Base-by-base conservation (phyloP, 2,888 invertebrate genomes). In the Watsonalla cultraria region DNA sequence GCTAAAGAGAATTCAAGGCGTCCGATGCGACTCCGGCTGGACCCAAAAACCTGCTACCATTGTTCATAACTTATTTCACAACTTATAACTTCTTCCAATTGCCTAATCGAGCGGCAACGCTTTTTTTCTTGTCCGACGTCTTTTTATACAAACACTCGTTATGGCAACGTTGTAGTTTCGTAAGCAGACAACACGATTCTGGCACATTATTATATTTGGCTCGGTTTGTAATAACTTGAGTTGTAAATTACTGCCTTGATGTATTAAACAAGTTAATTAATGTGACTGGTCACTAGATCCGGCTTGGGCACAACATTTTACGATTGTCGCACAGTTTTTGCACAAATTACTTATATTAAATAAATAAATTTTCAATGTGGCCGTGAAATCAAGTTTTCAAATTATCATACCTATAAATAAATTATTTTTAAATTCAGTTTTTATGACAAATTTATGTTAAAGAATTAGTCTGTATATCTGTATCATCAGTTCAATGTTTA, bases 141-240 rank as follows among this genome's bases (percentile, higher is more conserved):
- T 58, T 56, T 60, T 65, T 64, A 61, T 60, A 57, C 51, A 51
- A 61, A 56, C 55, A 57, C 52, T 57, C 55, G 61, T 65, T 65
- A 63, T 54, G 57, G 54, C 56, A 63, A 57, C 65, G 57, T 62
- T 59, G 54, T 57, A 37, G 54, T 62, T 59, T 64, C 61, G 60
- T 61, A 61, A 49, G 8, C 37, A 8, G 35, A 48, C 15, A 39
- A 34, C 49, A 15, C 14, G 8, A 39, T 39, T 39, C 15, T 39
- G 37, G 37, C 15, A 15, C 39, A 49, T 49, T 49, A 13, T 14
- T 14, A 49, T 7, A 42, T 11, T 42, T 11, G 42, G 11, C 11
- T 49, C 37, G 0, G 37, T 49, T 49, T 11, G 35, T 48, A 15
- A 49, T 14, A 49, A 39, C 39, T 49, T 8, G 37, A 48, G 14